Base-by-base conservation (phyloP, 2,888 invertebrate species). In the Pandemis corylana region DNA sequence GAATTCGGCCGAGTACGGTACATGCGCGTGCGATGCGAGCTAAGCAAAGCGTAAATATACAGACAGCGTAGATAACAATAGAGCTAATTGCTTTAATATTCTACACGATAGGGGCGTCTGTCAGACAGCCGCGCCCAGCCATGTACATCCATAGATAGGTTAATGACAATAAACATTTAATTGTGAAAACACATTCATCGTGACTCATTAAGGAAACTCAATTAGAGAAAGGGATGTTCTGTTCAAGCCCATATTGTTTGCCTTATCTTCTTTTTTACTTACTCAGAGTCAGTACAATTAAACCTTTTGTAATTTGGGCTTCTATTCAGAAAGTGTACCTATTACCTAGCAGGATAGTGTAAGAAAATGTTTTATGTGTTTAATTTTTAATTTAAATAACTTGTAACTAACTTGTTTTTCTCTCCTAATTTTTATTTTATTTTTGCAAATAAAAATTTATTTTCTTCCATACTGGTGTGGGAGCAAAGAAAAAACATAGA, bases 1-100 rank as follows among this genome's bases (percentile, higher is more conserved):
- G 90, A 92, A 93, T 92, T 92, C 89, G 91, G 89, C 83, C 89
- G 80, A 80, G 78, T 87, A 92, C 93, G 92, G 92, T 92, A 89
- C 83, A 76, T 66, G 79, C 80, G 81, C 83, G 83, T 81, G 83
- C 79, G 78, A 76, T 81, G 83, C 79, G 78, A 76, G 67, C 65
- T 53, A 66, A 53, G 61, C 70, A 44, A 66, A 59, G 41, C 74
- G 59, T 65, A 49, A 78, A 77, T 79, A 80, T 78, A 67, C 59
- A 77, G 66, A 74, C 56, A 61, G 28, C 66, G 64, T 61, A 53
- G 41, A 68, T 71, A 71, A 76, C 78, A 76, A 78, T 77, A 72
- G 76, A 76, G 69, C 76, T 78, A 80, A 83, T 78, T 79, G 76
- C 77, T 76, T 76, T 75, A 66, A 73, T 62, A 70, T 66, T 70